These are phyloP conservation scores for Alfaro cultratus DNA, from an alignment of 2,797 vertebrate species.

Conservation along the genomic window DNA sequence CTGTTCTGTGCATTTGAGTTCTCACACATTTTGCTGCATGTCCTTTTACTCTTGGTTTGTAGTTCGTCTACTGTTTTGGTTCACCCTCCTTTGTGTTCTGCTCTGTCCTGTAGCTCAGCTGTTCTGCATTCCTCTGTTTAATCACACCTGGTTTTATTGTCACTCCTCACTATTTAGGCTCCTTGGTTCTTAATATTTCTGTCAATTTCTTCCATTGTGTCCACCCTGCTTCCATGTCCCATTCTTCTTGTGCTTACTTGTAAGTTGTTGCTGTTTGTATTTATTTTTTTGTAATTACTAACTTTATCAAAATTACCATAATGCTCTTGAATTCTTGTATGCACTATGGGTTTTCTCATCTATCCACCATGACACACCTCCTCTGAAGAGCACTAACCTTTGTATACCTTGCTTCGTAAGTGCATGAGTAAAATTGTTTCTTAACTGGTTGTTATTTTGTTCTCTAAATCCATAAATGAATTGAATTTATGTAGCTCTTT, in stretches of 20 bases:
- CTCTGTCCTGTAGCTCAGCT: background rate
- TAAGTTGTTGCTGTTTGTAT: background rate
- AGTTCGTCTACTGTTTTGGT: background rate
- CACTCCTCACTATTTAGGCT: background rate
- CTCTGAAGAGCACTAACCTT: background rate
- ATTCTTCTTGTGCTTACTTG: background rate
- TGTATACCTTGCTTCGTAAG: background rate
- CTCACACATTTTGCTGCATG: background rate
- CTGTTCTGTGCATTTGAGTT: background rate
- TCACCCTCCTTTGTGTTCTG: background rate
- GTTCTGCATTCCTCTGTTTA: background rate
- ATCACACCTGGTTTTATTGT: background rate
- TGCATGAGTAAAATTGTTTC: background rate
- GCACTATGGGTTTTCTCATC: background rate
- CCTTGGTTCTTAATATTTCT: background rate
- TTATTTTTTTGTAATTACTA: background rate
- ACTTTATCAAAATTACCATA: background rate
- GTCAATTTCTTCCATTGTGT: background rate
- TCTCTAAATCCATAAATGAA: background rate
- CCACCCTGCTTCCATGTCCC: background rate
- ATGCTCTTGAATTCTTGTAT: background rate
- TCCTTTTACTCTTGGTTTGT: background rate
- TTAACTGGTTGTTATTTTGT: background rate
- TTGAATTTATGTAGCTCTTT: background rate
- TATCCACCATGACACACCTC: background rate